phyloP scores from a whole-genome alignment of 1,140 invertebrate genomes.

The Asobara japonica region DNA sequence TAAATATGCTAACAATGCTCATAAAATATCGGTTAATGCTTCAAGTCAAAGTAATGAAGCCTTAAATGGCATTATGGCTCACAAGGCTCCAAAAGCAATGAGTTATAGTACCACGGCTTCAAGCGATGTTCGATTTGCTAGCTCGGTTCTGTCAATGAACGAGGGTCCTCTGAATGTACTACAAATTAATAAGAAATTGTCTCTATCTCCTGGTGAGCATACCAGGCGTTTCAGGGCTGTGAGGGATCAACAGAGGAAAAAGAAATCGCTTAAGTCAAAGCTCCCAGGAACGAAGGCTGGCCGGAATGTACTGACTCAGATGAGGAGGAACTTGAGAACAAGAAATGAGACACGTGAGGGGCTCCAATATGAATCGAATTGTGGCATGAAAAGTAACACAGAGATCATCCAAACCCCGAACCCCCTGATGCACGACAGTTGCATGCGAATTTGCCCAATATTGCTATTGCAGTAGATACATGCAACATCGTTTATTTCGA shows the following conservation, averaged over 20 bases:
- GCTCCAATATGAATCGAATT: too few relatives aligned
- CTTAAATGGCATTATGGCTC: conserved; percentile 42
- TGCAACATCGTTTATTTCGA: conserved; percentile 9
- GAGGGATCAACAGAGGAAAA: not conserved
- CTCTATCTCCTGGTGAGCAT: conserved; percentile 19
- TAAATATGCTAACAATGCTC: conserved; percentile 41
- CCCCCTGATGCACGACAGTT: too few relatives aligned
- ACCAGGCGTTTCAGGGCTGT: conserved; percentile 2
- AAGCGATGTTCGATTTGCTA: conserved; percentile 36
- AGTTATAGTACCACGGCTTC: conserved; percentile 39
- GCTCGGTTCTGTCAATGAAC: conserved; percentile 34
- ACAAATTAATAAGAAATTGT: conserved; percentile 17
- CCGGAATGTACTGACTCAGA: not conserved
- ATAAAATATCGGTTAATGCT: conserved; percentile 39
- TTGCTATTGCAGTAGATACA: not conserved
- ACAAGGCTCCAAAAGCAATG: conserved; percentile 43
- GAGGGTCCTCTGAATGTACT: conserved; percentile 31
- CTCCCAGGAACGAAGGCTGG: not conserved
- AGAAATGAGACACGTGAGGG: too few relatives aligned
- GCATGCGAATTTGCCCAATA: not conserved
- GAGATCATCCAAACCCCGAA: too few relatives aligned
- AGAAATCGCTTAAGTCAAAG: not conserved
- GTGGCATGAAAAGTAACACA: too few relatives aligned
- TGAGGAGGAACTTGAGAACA: not conserved
- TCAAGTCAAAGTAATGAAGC: conserved; percentile 47